phyloP scores from a whole-genome alignment of 2,113 vertebrate genomes.

The Uria aalge region DNA sequence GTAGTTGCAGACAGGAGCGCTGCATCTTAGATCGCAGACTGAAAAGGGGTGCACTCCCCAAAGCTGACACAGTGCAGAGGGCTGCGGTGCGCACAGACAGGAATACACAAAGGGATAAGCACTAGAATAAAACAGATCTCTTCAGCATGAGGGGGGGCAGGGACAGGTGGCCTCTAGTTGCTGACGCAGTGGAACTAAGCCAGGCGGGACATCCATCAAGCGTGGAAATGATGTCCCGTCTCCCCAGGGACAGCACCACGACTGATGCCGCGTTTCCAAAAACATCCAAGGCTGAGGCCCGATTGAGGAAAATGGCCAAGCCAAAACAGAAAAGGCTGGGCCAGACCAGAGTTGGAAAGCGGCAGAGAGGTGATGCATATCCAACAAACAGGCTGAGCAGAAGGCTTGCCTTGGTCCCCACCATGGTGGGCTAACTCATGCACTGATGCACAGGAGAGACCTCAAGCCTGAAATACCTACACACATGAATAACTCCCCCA shows the following conservation, averaged over 20 bases:
- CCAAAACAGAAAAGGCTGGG: not conserved
- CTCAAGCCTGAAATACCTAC: not conserved
- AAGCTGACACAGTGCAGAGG: not conserved
- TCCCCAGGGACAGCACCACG: not conserved
- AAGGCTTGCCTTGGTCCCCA: not conserved
- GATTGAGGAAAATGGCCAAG: not conserved
- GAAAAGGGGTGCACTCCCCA: not conserved
- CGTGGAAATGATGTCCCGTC: not conserved
- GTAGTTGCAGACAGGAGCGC: not conserved
- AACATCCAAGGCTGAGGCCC: not conserved
- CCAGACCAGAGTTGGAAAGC: not conserved
- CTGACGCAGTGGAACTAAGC: not conserved
- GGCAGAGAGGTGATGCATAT: not conserved
- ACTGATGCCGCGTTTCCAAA: not conserved
- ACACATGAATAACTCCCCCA: not conserved
- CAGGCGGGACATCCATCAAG: not conserved
- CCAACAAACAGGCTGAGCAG: not conserved
- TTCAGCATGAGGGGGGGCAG: not conserved
- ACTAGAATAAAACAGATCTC: not conserved
- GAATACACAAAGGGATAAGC: not conserved
- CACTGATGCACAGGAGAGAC: not conserved
- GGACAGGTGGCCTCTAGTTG: not conserved
- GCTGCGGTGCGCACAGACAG: not conserved
- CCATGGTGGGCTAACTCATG: rapidly evolving
- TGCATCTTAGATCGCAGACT: not conserved